phyloP scores from a whole-genome alignment of 2,888 invertebrate genomes.

The Lacanobia wlatinum region DNA sequence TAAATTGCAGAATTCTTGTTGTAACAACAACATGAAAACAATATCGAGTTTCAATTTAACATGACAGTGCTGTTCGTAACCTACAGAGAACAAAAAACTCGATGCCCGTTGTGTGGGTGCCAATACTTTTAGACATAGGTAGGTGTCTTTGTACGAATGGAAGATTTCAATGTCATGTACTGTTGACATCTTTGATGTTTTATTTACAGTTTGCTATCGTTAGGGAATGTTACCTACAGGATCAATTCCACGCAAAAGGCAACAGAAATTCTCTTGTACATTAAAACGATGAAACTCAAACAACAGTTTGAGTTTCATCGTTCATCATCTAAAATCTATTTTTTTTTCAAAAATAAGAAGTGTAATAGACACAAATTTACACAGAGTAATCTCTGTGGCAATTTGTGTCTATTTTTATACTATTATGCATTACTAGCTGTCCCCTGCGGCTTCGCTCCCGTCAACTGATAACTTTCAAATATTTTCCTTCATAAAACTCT shows the following conservation, averaged over 20 bases:
- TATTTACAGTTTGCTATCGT: no score
- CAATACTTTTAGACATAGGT: constrained; percentile 13
- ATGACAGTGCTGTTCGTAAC: constrained; percentile 26
- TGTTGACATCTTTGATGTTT: background rate
- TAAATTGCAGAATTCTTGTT: background rate
- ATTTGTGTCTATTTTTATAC: background rate
- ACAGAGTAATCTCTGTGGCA: no score
- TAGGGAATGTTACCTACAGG: background rate
- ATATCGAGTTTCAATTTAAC: constrained; percentile 33
- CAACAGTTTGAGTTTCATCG: no score
- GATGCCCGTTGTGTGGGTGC: background rate
- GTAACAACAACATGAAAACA: constrained; percentile 20
- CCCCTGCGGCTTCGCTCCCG: no score
- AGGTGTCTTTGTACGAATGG: background rate
- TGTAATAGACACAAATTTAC: no score
- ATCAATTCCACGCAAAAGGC: background rate
- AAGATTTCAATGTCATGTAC: background rate
- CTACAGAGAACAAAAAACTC: constrained; percentile 10
- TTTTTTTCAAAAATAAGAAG: no score
- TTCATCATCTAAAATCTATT: no score
- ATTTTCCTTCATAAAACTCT: no score
- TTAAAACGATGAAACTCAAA: no score
- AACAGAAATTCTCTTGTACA: no score
- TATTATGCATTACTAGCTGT: background rate
- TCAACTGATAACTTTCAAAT: no score